These are phyloP conservation scores for Xiphorhynchus erythropygius DNA, from an alignment of 2,797 vertebrate species.

Conservation along the genomic window DNA sequence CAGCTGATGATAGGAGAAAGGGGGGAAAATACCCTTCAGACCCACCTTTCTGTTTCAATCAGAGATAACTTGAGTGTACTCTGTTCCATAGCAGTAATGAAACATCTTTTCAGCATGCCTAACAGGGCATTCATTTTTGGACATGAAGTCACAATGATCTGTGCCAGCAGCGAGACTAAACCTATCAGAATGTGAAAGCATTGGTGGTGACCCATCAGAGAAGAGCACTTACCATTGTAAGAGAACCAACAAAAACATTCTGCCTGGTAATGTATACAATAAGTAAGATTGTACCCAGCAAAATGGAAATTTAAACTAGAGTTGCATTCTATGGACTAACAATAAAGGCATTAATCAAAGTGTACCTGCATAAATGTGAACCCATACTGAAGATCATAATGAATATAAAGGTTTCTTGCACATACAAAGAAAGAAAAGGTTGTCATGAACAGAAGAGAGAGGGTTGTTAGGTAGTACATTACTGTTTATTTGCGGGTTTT, in stretches of 20 bases:
- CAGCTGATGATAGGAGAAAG: not conserved
- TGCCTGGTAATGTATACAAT: not conserved
- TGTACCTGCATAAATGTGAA: not conserved
- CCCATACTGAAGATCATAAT: not conserved
- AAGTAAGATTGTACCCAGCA: not conserved
- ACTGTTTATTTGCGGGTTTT: not conserved
- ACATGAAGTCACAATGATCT: not conserved
- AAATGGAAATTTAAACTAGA: not conserved
- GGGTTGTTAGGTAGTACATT: not conserved
- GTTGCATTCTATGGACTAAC: not conserved
- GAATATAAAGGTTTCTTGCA: not conserved
- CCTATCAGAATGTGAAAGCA: slow-evolving; percentile 10
- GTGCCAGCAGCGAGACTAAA: slow-evolving; percentile 17
- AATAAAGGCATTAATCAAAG: slow-evolving; percentile 41
- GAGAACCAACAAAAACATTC: not conserved
- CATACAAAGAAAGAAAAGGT: not conserved
- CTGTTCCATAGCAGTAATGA: not conserved
- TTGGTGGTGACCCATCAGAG: not conserved
- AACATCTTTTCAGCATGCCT: not conserved
- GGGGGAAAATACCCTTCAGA: not conserved
- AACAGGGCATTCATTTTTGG: slow-evolving; percentile 1
- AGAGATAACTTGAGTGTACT: not conserved
- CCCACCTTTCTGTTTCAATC: not conserved
- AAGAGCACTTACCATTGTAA: not conserved
- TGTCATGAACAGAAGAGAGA: not conserved